Base-by-base conservation (phyloP, 2,113 vertebrate species). In the Pluvianellus socialis region DNA sequence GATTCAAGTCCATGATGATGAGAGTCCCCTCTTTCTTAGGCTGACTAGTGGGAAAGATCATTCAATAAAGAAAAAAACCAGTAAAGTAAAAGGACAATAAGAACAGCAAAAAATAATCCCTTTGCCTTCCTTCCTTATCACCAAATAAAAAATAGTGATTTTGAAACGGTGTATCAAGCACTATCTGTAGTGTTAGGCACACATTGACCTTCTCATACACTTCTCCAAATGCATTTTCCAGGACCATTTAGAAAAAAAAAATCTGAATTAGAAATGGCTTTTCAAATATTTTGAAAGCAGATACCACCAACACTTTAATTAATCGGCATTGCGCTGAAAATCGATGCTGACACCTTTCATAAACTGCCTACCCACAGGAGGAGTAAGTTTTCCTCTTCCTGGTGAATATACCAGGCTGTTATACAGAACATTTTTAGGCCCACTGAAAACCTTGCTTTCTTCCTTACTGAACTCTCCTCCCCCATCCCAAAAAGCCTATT, bases 101-200 rank as follows among this genome's bases (percentile, higher is more conserved):
- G 42, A 58, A 71, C 26, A 21, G 56, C n/a, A 74, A 55, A 11
- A 28, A 8, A 32, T 12, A 42, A 20, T 63, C 32, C 62, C 38
- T 0, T 38, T 55, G 35, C 49, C 28, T 91, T 5, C 59, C 53
- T 62, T 20, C 71, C 59, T 65, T 17, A 28, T 18, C 28, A 22
- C 30, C 61, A 71, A n/a, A 40, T 22, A 44, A 38, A 86, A 50
- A 7, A 0, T 0, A 24, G 13, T 4, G 2, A 42, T 22, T 71
- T 14, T 27, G 53, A 76, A 73, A 72, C 44, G 23, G 44, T 1
- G 11, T 11, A 32, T 32, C 40, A 28, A 13, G n/a, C 7, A 14
- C 40, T 61, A 1, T 5, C 73, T 53, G 50, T 21, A 7, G n/a
- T 13, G 45, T 11, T n/a, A 33, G 59, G 82, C 66, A 72, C 32